Evolutionary conservation across 2,797 vertebrate species (phyloP).

Genomic region (Poecile montanus): DNA sequence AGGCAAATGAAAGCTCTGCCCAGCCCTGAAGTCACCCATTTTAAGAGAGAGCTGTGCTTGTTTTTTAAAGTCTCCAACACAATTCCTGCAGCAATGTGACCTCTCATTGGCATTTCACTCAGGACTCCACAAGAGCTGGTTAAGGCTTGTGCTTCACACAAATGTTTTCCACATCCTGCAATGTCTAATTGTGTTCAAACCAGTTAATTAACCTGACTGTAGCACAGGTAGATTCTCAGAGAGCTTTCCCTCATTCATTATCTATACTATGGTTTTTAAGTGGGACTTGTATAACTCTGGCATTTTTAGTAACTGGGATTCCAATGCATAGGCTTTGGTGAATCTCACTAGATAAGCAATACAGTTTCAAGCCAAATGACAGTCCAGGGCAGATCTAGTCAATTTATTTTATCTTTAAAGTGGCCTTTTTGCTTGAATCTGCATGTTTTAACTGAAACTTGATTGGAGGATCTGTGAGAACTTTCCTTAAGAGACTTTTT

Average conservation of each 20-base stretch:
- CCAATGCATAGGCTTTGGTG: neutral
- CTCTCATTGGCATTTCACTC: neutral
- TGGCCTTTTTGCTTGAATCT: neutral
- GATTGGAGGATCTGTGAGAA: neutral
- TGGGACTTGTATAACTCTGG: neutral
- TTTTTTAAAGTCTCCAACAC: neutral
- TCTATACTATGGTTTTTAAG: neutral
- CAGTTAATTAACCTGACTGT: neutral
- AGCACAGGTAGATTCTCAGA: neutral
- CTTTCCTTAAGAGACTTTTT: neutral
- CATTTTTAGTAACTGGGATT: neutral
- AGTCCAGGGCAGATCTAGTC: neutral
- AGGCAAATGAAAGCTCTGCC: neutral
- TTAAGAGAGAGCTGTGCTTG: neutral
- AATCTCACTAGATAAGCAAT: neutral
- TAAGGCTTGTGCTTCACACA: neutral
- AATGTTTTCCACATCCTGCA: neutral
- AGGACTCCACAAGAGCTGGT: neutral
- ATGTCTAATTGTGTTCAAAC: neutral
- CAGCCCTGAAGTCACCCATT: neutral
- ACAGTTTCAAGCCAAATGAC: neutral
- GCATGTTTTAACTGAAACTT: neutral
- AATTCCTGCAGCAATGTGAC: neutral
- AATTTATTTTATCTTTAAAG: neutral
- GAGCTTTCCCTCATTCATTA: neutral